phyloP scores from a whole-genome alignment of 1,140 invertebrate genomes.

The Brachionus calyciflorus region DNA sequence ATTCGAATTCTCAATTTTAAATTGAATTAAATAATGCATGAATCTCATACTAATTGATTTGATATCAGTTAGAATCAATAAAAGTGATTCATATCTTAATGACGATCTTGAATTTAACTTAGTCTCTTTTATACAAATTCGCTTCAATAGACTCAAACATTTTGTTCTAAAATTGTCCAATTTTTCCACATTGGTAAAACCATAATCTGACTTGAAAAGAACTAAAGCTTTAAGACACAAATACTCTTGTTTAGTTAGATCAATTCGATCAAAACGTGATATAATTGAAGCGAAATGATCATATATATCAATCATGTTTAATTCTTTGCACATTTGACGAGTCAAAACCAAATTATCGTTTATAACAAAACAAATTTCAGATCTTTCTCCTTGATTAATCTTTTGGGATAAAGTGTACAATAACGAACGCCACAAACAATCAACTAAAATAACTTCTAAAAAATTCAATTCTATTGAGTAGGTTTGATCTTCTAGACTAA shows the following conservation, averaged over 20 bases:
- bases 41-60: constrained; percentile 37
- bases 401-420: background rate
- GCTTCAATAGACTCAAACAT: background rate
- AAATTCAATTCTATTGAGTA: constrained; percentile 26
- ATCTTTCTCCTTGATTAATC: background rate
- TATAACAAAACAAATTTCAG: background rate
- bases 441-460: background rate
- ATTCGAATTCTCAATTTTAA: background rate
- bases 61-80: background rate
- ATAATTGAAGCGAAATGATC: constrained; percentile 5
- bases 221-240: constrained; percentile 10
- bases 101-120: background rate
- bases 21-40: constrained; percentile 33
- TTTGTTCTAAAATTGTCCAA: background rate
- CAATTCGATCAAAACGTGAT: background rate
- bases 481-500: constrained; percentile 10
- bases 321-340: constrained; percentile 8
- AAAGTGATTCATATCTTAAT: background rate
- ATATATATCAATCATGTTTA: constrained; percentile 24
- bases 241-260: constrained; percentile 19
- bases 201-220: constrained; percentile 14
- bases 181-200: constrained; percentile 26
- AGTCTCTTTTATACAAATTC: background rate
- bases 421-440: constrained; percentile 20
- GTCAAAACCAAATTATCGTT: background rate